Base-by-base conservation (phyloP, 2,888 invertebrate species). In the Xestobium rufovillosum region DNA sequence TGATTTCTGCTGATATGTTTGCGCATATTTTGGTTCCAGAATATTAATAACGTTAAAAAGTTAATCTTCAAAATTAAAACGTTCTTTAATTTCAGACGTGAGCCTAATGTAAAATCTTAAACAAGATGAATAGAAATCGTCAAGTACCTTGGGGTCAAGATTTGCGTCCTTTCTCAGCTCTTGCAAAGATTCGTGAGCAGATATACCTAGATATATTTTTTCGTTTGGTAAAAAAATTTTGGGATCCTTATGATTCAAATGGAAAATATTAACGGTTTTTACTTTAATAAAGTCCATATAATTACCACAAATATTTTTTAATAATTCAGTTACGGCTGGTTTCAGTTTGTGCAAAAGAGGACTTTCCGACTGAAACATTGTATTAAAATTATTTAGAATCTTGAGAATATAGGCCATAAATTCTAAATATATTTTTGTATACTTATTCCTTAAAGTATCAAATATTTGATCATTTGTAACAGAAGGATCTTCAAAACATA, bases 401-500 rank as follows among this genome's bases (percentile, higher is more conserved):
- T 37, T 42, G 26, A 53, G 36, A 13, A 31, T 26, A 36, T 55
- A 52, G 13, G 42, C 38, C 49, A 54, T 50, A 33, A 54, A 54
- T 31, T 53, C 49, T 26, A 55, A 31, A 40, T 53, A 50, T 15
- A 52, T 36, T 38, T 44, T 31, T 12, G 55, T 51, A 31, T 54
- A 52, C 36, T 46, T 35, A 42, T 55, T 56, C 4, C 39, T 34
- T 47, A 57, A 47, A 13, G 41, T 43, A 16, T 13, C 8, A 6
- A 48, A 26, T 39, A 50, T 49, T 26, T 39, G 19, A 31, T 51
- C 44, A 16, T 42, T 49, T 12, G 47, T 51, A 30, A 33, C 36
- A 3, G 50, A 51, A 8, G 51, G 55, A 39, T 59, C 51, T 31
- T 39, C 17, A 39, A 52, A 55, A 3, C 50, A 45, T 14, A 32